Conservation (phyloP, 1,140 invertebrate genomes). For the Caerostris extrusa region DNA sequence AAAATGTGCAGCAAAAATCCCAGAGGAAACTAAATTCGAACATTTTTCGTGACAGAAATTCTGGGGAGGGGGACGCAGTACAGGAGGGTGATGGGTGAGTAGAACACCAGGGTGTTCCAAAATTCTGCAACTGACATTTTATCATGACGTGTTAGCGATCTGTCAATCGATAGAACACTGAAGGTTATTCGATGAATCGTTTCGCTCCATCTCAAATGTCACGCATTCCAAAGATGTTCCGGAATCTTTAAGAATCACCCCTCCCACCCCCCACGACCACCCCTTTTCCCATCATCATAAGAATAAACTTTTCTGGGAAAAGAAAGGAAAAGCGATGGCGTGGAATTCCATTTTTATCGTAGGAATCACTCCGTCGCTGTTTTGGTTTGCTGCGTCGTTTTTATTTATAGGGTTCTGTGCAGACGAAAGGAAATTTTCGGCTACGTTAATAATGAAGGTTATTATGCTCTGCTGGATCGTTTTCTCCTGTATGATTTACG, state of each 20-base stretch:
- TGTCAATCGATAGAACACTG: slow-evolving; percentile 58
- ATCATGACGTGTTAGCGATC: slow-evolving; percentile 53
- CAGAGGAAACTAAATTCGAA: too few species aligned
- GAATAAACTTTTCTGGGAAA: not conserved
- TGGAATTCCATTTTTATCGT: slow-evolving; percentile 10
- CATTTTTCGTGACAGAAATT: too few species aligned
- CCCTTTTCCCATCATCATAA: not conserved
- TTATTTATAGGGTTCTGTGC: not conserved
- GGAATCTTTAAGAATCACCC: not conserved
- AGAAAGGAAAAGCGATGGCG: not conserved
- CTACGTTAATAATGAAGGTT: slow-evolving; percentile 26
- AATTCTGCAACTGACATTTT: slow-evolving; percentile 50
- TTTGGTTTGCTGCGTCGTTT: not conserved
- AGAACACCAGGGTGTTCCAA: not conserved
- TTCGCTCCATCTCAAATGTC: slow-evolving; percentile 55
- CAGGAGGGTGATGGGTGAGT: not conserved
- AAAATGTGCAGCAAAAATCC: too few species aligned
- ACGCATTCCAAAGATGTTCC: slow-evolving; percentile 57
- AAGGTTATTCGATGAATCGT: slow-evolving; percentile 52
- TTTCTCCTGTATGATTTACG: not conserved
- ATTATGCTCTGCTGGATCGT: not conserved
- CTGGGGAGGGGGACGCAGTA: not conserved
- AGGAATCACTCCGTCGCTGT: not conserved
- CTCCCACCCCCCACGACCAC: not conserved
- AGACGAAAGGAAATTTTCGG: not conserved